Evolutionary conservation across 2,113 vertebrate genomes (phyloP).

Genomic region (Scophthalmus maximus): DNA sequence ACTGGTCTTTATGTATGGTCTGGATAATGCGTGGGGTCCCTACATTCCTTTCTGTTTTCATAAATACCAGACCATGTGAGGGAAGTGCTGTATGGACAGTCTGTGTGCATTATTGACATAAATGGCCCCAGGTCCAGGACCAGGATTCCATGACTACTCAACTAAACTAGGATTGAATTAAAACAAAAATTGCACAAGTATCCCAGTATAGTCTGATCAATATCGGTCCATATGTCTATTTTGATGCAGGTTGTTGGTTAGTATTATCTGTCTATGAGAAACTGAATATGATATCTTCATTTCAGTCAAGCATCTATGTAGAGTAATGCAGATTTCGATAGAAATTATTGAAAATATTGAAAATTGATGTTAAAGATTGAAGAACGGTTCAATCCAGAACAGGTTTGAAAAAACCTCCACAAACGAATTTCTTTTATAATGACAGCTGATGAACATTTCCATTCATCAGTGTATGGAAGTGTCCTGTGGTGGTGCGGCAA

Average conservation of each 20-base stretch:
- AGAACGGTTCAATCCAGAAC: too few species aligned
- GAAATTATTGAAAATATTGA: neutral
- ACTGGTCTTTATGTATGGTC: too few species aligned
- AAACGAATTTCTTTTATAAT: neutral
- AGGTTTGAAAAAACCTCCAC: too few species aligned
- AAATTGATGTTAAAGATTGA: neutral
- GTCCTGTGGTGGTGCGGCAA: too few species aligned
- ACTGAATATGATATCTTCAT: neutral
- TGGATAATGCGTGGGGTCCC: too few species aligned
- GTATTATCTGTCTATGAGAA: neutral
- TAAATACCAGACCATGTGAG: too few species aligned
- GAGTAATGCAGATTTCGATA: neutral
- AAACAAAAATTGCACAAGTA: too few species aligned
- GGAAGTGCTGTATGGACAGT: neutral
- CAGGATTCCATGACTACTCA: too few species aligned
- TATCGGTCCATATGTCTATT: neutral
- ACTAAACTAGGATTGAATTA: too few species aligned
- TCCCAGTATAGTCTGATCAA: neutral
- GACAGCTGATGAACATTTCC: conserved; percentile 13
- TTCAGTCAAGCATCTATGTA: neutral
- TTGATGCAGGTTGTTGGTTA: neutral
- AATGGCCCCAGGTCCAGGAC: too few species aligned
- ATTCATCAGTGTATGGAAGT: neutral
- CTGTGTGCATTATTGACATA: neutral
- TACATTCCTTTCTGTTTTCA: neutral